phyloP scores from a whole-genome alignment of 2,888 invertebrate species.

The Pollenia labialis region DNA sequence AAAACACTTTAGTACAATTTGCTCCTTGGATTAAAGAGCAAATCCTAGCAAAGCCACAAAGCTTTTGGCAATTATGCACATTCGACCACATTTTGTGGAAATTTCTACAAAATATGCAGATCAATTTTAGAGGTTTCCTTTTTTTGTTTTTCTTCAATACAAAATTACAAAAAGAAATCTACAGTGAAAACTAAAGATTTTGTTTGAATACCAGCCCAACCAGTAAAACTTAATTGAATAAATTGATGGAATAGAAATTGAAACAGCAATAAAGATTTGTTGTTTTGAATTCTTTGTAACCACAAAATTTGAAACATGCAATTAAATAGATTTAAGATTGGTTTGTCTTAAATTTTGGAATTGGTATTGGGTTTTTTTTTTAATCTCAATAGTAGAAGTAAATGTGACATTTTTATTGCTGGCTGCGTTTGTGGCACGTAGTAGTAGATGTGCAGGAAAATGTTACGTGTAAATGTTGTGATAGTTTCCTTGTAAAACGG shows the following conservation, averaged over 20 bases:
- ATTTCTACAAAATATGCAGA: conserved; percentile 60
- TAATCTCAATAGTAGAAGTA: background rate
- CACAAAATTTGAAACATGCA: conserved; percentile 45
- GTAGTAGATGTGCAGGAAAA: conserved; percentile 22
- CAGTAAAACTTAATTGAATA: conserved; percentile 50
- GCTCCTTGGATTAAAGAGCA: conserved; percentile 10
- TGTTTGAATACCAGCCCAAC: conserved; percentile 28
- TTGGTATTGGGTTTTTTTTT: background rate
- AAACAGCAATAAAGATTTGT: conserved; percentile 38
- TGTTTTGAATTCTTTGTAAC: conserved; percentile 20
- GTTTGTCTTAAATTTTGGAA: conserved; percentile 10
- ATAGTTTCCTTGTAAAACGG: conserved; percentile 69
- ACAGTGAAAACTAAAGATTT: conserved; percentile 14
- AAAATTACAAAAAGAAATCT: background rate
- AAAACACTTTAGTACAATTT: conserved; percentile 3
- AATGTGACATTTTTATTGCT: conserved; percentile 1
- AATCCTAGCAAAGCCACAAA: conserved; percentile 67
- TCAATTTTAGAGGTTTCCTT: conserved; percentile 60
- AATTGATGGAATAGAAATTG: conserved; percentile 13
- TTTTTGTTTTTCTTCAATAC: background rate
- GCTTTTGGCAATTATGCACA: conserved; percentile 70
- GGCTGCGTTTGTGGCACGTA: conserved; percentile 34
- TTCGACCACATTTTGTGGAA: conserved; percentile 59
- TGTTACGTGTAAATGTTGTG: conserved; percentile 45
- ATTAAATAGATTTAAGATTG: conserved; percentile 25